Base-by-base conservation (phyloP, 2,888 invertebrate species). In the Anticlea derivata region DNA sequence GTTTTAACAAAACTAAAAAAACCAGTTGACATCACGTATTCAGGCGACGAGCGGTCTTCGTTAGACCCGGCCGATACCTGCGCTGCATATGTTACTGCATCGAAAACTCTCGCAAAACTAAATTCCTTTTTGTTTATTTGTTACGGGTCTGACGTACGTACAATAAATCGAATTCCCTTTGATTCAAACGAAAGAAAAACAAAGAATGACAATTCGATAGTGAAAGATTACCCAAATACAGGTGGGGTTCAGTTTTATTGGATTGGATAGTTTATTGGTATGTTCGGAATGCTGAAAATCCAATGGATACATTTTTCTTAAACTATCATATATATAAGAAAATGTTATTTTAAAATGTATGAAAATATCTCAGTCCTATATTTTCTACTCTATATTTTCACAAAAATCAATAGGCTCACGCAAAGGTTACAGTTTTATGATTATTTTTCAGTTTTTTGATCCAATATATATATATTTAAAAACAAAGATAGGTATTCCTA, bases 161-260 rank as follows among this genome's bases (percentile, higher is more conserved):
- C 69, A 66, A 66, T 73, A 87, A 89, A 89, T 89, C 84, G 81
- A 87, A 81, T 89, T 85, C 78, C 72, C 80, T 84, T 83, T 87
- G 89, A 88, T 87, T 89, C 76, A 62, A 57, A 66, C 68, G 50
- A 59, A 67, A 67, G 69, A 73, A 78, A 54, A 81, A 84, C 79
- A 80, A 77, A 77, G 70, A 66, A 61, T 59, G 51, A 47, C 51
- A 54, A 54, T 60, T 50, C 50, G 46, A 53, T 52, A 35, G 50
- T 61, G 50, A 50, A 47, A 54, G 49, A 51, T 43, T 56, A 49
- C 37, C 30, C 12, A 8, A n/a, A 27, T 27, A 13, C 23, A 52
- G 54, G 39, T 48, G 29, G 35, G 29, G 46, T 43, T 13, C 7
- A 11, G 17, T 45, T 45, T 43, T 46, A 12, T 31, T 46, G 13